Percentiles rank a stretch among this genome's conserved stretches.
Conservation (phyloP, 2,113 vertebrate species). For the Pelvicachromis taeniatus region DNA sequence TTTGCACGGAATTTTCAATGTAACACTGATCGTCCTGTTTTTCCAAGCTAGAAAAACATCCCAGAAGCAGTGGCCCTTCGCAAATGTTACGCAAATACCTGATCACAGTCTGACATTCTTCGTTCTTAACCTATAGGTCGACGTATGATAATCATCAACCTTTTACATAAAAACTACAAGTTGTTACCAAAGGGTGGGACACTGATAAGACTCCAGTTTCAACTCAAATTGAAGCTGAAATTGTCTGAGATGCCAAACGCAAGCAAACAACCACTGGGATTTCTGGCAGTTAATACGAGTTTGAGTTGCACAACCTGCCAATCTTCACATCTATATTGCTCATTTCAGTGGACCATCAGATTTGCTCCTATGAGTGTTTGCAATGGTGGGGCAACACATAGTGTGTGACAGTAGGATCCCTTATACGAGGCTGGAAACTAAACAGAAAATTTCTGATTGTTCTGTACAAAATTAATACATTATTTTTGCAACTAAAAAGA, state of each 20-base stretch:
- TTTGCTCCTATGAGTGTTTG: not conserved
- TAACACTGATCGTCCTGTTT: not conserved
- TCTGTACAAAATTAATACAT: not conserved
- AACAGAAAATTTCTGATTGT: not conserved
- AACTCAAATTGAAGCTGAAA: not conserved
- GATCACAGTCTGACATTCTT: not conserved
- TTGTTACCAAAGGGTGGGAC: not conserved
- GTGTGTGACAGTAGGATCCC: not conserved
- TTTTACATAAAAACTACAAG: not conserved
- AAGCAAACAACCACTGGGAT: not conserved
- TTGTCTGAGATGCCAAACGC: not conserved
- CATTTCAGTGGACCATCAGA: conserved; percentile 50
- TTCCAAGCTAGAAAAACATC: not conserved
- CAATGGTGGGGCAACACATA: not conserved
- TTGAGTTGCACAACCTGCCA: not conserved
- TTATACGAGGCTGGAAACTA: not conserved
- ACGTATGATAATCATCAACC: not conserved
- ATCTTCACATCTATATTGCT: not conserved
- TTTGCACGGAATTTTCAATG: not conserved
- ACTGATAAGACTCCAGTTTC: not conserved
- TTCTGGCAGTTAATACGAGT: not conserved
- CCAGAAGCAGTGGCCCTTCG: not conserved
- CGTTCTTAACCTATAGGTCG: not conserved
- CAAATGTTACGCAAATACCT: not conserved
- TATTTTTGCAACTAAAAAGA: not conserved